Conservation (phyloP, 1,140 invertebrate species). For the Anastatus disparis region DNA sequence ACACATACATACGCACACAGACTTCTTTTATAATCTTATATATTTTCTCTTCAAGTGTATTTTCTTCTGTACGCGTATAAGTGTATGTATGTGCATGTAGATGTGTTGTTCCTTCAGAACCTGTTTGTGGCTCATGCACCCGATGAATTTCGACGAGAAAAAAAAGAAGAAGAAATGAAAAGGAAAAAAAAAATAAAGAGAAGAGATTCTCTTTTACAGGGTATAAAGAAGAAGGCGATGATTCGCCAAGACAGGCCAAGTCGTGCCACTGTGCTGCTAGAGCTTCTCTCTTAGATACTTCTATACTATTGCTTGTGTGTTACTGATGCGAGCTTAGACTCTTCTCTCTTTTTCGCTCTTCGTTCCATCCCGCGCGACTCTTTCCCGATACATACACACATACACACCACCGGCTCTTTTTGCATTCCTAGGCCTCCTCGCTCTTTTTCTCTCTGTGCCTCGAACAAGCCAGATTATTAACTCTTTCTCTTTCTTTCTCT, state of each 20-base stretch:
- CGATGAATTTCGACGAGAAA: conserved; percentile 30
- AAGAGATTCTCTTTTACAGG: too few species aligned
- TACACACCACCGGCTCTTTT: conserved; percentile 34
- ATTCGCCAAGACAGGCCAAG: conserved; percentile 28
- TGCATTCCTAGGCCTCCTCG: conserved; percentile 30
- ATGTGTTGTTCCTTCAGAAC: too few species aligned
- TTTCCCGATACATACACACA: too few species aligned
- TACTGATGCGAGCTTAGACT: neutral
- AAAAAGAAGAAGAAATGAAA: neutral
- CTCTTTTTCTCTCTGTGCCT: conserved; percentile 16
- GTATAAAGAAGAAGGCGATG: conserved; percentile 5
- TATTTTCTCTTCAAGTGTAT: neutral
- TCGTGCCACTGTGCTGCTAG: conserved; percentile 9
- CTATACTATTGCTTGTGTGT: neutral
- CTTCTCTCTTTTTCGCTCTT: too few species aligned
- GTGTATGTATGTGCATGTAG: too few species aligned
- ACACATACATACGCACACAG: too few species aligned
- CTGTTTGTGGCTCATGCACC: conserved; percentile 24
- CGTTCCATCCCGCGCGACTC: conserved; percentile 14
- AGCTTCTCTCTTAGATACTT: too few species aligned
- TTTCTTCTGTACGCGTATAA: neutral
- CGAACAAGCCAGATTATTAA: conserved; percentile 40
- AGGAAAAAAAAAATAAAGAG: neutral
- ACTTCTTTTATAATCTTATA: neutral
- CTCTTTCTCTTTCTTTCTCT: too few species aligned